Base-by-base conservation (phyloP, 2,888 invertebrate species). In the Argyresthia albistria region DNA sequence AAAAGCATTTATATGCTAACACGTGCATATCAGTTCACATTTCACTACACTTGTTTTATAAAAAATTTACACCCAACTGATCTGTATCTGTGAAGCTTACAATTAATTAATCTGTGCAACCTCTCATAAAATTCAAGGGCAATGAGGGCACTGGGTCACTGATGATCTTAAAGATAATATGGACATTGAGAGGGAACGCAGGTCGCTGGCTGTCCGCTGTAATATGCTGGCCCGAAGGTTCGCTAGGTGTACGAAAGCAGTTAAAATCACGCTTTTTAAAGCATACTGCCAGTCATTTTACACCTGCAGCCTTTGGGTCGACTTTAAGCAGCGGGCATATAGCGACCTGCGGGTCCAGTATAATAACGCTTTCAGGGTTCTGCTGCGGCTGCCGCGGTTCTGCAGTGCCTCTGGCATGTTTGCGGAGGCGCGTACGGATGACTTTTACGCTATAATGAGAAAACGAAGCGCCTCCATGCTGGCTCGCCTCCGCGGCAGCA, bases 211-310 rank as follows among this genome's bases (percentile, higher is more conserved):
- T n/a, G 48, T 53, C 16, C 37, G 47, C 12, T 48, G 53, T 35
- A 53, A 53, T 42, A 53, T 53, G 49, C 15, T 53, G 49, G 53
- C 53, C 35, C 47, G 53, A 8, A 48, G 48, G 36, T 53, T 53
- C 43, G 43, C 47, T 14, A 16, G 48, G 7, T 52, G 52, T 35
- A 37, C 47, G 25, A n/a, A 12, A 16, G 43, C 11, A 25, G 52
- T 47, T 4, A 46, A 52, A 39, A 36, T 46, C 8, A 46, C 46
- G 14, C 46, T 52, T 11, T 52, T 52, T 46, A 45, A 48, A 12
- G 52, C 48, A 12, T 47, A 35, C 35, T 52, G 52, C 42, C 52
- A 52, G 47, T 42, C 52, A 8, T 52, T 47, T 35, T 52, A 52
- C 47, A 47, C 46, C n/a, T 15, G 39, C 43, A 16, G 16, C 14